Evolutionary conservation across 2,888 invertebrate species (phyloP).

Genomic region (Myathropa florea): DNA sequence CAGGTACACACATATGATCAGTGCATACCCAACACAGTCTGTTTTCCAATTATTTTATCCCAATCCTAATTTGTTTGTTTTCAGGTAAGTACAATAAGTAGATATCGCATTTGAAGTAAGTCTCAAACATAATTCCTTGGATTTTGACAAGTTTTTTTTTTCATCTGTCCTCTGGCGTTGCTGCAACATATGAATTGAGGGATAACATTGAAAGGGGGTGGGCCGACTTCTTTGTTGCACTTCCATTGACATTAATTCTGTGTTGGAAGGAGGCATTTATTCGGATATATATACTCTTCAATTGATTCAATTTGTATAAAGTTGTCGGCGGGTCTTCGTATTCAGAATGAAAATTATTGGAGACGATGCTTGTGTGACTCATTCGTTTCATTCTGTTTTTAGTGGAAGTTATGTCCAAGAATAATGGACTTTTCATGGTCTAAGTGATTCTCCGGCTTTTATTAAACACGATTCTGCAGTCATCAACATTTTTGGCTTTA

Average conservation of each 20-base stretch:
- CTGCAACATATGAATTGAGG: not conserved
- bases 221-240: not conserved
- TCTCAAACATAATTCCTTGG: not conserved
- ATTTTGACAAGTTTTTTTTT: no score
- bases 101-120: not conserved
- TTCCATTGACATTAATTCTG: not conserved
- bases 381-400: not conserved
- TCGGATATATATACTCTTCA: not conserved
- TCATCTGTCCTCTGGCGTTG: no score
- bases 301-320: not conserved
- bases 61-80: not conserved
- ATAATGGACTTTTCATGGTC: no score
- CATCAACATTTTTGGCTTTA: no score
- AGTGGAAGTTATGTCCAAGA: not conserved
- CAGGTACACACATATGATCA: not conserved
- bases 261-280: not conserved
- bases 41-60: not conserved
- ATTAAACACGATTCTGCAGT: no score
- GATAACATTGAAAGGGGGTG: not conserved
- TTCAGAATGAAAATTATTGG: not conserved
- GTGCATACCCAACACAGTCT: not conserved
- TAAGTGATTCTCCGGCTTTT: no score
- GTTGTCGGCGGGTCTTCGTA: not conserved
- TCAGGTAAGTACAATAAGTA: not conserved
- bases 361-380: not conserved